Evolutionary conservation across 2,888 invertebrate species (phyloP), one percentile per base, ranked within the genome.

Genomic region (Drosophila lacicola): DNA sequence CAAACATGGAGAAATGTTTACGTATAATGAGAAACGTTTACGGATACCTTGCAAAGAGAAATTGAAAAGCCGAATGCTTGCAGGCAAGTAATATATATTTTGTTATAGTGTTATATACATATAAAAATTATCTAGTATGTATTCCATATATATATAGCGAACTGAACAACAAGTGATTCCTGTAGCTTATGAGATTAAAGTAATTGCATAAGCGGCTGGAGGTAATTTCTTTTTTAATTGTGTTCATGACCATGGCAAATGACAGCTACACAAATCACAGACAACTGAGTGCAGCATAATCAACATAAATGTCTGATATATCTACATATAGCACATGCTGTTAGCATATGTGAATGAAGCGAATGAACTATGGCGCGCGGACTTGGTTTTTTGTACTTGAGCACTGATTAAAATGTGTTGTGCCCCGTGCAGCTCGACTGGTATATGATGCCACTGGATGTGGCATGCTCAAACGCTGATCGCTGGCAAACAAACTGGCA

Each of bases 361-460:
- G 70, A 72, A 77, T 74, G 79, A 77, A 76, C 76, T 76, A 78
- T 61, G 63, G 70, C 60, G 60, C 70, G 70, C 65, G 66, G 80
- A 57, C 78, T 73, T 55, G 65, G 49, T 45, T 63, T 70, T 69
- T 68, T 75, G 90, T 89, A 85, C 88, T 88, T 88, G 88, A 81
- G 89, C 85, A 60, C 73, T 89, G 88, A 90, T 88, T 88, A 90
- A 88, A 90, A 84, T 84, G 80, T 74, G 73, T 74, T 74, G 66
- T 74, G 64, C 81, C 62, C 58, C 61, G 29, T 63, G 56, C 62
- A 57, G 78, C 66, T 51, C 53, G 25, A 21, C 34, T 37, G 39
- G 76, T 34, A 61, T 64, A 75, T 61, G 70, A 70, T 73, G 78
- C 74, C 69, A 62, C 72, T 63, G 45, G 50, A 61, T 61, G 55